Evolutionary conservation across 2,113 vertebrate species (phyloP).

Genomic region (Apus apus): DNA sequence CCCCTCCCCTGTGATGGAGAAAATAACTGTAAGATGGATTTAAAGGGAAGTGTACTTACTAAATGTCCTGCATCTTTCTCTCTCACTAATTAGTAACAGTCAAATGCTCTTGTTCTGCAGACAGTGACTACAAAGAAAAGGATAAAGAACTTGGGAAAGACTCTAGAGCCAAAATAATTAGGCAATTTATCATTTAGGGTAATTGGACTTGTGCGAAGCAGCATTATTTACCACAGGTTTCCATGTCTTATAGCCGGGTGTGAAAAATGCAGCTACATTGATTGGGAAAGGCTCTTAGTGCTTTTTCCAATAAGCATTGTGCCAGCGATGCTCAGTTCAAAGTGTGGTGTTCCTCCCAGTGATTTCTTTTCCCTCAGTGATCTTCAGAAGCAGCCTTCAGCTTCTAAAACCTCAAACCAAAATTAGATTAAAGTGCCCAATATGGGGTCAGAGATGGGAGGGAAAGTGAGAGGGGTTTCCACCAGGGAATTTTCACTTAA

Average conservation of each 20-base stretch:
- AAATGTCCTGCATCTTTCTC: conserved; percentile 46
- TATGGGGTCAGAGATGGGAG: conserved; percentile 58
- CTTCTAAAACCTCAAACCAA: conserved; percentile 63
- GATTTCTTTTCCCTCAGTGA: conserved; percentile 64
- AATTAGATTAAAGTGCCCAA: conserved; percentile 68
- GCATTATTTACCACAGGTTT: conserved; percentile 55
- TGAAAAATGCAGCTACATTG: conserved; percentile 42
- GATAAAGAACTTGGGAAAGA: conserved; percentile 42
- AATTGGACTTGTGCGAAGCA: conserved; percentile 62
- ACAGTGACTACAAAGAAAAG: conserved; percentile 51
- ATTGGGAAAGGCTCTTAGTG: conserved; percentile 19
- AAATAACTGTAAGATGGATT: conserved; percentile 44
- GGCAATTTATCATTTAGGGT: conserved; percentile 64
- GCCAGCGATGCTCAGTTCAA: conserved; percentile 27
- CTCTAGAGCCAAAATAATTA: conserved; percentile 61
- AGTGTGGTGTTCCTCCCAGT: conserved; percentile 55
- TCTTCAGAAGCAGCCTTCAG: conserved; percentile 59
- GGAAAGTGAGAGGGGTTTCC: conserved; percentile 21
- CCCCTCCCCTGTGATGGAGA: not conserved
- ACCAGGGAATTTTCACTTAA: conserved; percentile 49
- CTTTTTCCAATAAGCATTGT: conserved; percentile 35
- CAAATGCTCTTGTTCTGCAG: conserved; percentile 53
- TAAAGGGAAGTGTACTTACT: conserved; percentile 49
- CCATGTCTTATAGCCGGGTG: conserved; percentile 36
- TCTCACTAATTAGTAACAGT: conserved; percentile 66